Evolutionary conservation across 2,797 vertebrate species (phyloP).

Genomic region (Sebastes nivosus): DNA sequence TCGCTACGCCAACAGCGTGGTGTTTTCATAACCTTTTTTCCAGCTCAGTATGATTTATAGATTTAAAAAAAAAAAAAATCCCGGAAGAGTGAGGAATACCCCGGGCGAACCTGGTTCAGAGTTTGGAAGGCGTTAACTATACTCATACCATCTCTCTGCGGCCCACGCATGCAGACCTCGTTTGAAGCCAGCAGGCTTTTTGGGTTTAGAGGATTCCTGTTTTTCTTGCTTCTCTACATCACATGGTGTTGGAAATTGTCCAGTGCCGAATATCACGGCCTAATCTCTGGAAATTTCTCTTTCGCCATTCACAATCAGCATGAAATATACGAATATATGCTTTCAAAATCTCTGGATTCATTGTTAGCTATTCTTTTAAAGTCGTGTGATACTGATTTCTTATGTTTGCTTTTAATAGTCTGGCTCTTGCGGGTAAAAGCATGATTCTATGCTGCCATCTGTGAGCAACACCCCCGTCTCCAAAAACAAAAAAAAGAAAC

Average conservation of each 20-base stretch:
- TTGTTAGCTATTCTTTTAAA: not conserved
- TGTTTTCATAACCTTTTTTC: slow-evolving; percentile 35
- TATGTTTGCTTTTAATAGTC: slow-evolving; percentile 3
- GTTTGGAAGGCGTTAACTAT: slow-evolving; percentile 43
- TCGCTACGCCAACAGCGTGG: slow-evolving; percentile 21
- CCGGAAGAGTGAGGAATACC: slow-evolving; percentile 52
- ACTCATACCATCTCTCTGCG: slow-evolving; percentile 51
- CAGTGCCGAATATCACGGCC: slow-evolving; percentile 41
- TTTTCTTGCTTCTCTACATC: slow-evolving; percentile 69
- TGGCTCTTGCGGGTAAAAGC: not conserved
- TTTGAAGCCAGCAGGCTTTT: slow-evolving; percentile 50
- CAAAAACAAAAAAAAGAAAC: not conserved
- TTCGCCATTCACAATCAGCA: slow-evolving; percentile 17
- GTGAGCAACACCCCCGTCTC: not conserved
- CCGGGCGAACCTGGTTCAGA: slow-evolving; percentile 18
- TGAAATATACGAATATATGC: not conserved
- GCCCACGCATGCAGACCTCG: slow-evolving; percentile 59
- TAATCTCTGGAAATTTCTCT: slow-evolving; percentile 29
- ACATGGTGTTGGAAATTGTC: slow-evolving; percentile 50
- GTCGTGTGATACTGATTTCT: not conserved
- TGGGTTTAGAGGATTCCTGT: slow-evolving; percentile 71
- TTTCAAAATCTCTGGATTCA: not conserved
- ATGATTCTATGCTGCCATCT: not conserved
- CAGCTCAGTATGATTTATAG: slow-evolving; percentile 42
- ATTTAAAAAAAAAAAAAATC: slow-evolving; percentile 51